These are phyloP conservation scores for Callorhinus ursinus DNA, from an alignment of 2,113 vertebrate genomes.

Conservation along the genomic window DNA sequence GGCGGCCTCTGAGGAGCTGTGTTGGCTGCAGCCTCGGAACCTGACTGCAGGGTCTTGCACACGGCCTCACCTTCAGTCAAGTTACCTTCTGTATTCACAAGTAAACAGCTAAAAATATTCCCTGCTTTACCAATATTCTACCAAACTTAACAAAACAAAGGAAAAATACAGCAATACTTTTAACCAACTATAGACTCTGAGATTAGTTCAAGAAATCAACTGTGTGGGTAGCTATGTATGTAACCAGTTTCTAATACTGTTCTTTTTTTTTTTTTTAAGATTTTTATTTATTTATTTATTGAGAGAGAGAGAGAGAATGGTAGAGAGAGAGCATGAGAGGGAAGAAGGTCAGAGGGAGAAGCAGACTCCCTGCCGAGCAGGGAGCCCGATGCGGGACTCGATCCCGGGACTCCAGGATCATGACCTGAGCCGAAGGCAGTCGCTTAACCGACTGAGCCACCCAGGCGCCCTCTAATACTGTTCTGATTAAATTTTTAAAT, in stretches of 20 bases:
- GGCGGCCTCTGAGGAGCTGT: too few species aligned
- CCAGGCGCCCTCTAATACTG: background rate
- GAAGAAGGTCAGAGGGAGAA: too few species aligned
- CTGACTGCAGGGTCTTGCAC: accelerated
- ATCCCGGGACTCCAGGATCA: too few species aligned
- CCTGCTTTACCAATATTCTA: background rate
- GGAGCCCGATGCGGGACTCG: too few species aligned
- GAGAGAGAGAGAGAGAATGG: too few species aligned
- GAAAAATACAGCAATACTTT: background rate
- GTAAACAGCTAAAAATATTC: background rate
- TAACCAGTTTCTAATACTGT: background rate
- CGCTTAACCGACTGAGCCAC: too few species aligned
- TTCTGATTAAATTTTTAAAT: background rate
- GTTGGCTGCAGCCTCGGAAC: accelerated
- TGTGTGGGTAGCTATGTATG: background rate
- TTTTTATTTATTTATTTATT: too few species aligned
- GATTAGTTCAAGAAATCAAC: background rate
- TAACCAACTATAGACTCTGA: background rate
- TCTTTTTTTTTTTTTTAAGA: background rate
- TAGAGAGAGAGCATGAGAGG: too few species aligned
- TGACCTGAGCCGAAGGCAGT: too few species aligned
- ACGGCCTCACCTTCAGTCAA: background rate
- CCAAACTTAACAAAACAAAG: background rate
- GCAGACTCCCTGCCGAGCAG: too few species aligned
- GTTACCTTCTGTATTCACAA: too few species aligned